These are phyloP conservation scores for Xylocopa sonorina DNA, from an alignment of 1,140 invertebrate genomes.

Conservation along the genomic window DNA sequence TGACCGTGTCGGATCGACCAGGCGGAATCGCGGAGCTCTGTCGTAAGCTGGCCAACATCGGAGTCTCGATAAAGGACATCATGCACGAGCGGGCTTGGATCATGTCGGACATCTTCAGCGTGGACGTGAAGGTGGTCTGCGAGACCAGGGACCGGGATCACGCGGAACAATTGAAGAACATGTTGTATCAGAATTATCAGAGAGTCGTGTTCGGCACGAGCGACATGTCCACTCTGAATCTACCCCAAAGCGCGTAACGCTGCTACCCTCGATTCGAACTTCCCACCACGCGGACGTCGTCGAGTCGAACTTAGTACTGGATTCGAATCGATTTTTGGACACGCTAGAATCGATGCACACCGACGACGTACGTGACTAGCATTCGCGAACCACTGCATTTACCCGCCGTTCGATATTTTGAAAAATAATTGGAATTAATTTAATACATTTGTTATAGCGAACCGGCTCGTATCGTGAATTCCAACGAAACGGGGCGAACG, in stretches of 20 bases:
- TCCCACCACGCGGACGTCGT: background rate
- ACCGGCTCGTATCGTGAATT: no score
- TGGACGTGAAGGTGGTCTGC: conserved; percentile 91
- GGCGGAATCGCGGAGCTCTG: conserved; percentile 94
- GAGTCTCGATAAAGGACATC: conserved; percentile 96
- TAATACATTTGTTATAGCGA: no score
- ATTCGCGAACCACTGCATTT: no score
- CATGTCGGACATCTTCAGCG: conserved; percentile 92
- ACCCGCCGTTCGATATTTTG: no score
- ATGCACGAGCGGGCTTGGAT: conserved; percentile 97
- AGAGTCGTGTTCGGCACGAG: conserved; percentile 74
- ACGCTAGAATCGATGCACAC: no score
- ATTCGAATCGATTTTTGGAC: background rate
- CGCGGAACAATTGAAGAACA: conserved; percentile 85
- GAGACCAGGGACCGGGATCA: conserved; percentile 93
- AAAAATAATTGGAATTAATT: no score
- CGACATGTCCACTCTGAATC: background rate
- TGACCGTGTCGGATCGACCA: conserved; percentile 92
- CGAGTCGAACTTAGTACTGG: no score
- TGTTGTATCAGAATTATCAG: conserved; percentile 84
- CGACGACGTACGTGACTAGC: no score
- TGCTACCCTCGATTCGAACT: no score
- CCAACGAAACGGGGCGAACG: background rate
- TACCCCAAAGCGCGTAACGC: background rate
- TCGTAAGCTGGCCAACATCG: conserved; percentile 87